Conservation (phyloP, 2,888 invertebrate species). For the Papilio protenor region DNA sequence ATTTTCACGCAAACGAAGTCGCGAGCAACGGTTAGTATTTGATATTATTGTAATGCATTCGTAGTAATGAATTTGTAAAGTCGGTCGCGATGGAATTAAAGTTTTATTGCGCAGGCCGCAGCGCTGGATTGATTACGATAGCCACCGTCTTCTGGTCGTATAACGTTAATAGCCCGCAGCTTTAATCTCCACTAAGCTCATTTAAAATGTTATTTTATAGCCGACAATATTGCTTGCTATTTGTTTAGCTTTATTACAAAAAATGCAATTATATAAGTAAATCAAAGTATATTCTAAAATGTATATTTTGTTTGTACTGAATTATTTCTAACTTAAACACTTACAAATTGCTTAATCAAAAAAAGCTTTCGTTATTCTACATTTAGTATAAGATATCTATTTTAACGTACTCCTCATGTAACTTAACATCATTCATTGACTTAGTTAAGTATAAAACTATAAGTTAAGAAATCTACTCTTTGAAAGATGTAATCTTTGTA, state of each 20-base stretch:
- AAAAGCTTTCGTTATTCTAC: not conserved
- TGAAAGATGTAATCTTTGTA: not conserved
- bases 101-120: constrained; percentile 2
- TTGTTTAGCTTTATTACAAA: constrained; percentile 9
- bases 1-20: too few relatives aligned
- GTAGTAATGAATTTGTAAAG: not conserved
- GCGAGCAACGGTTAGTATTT: too few relatives aligned
- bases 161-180: constrained; percentile 20
- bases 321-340: not conserved
- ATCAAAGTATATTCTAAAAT: too few relatives aligned
- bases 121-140: not conserved
- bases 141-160: not conserved
- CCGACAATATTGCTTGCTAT: constrained; percentile 9
- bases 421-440: not conserved
- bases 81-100: not conserved
- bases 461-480: not conserved
- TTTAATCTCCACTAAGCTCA: constrained; percentile 4
- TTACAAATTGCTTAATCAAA: not conserved
- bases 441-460: not conserved
- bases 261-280: not conserved
- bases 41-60: too few relatives aligned
- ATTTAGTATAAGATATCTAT: not conserved
- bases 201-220: constrained; percentile 23
- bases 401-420: not conserved
- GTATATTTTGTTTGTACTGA: not conserved